These are phyloP conservation scores for Calcarius lapponicus DNA, from an alignment of 2,797 vertebrate genomes.

Conservation along the genomic window DNA sequence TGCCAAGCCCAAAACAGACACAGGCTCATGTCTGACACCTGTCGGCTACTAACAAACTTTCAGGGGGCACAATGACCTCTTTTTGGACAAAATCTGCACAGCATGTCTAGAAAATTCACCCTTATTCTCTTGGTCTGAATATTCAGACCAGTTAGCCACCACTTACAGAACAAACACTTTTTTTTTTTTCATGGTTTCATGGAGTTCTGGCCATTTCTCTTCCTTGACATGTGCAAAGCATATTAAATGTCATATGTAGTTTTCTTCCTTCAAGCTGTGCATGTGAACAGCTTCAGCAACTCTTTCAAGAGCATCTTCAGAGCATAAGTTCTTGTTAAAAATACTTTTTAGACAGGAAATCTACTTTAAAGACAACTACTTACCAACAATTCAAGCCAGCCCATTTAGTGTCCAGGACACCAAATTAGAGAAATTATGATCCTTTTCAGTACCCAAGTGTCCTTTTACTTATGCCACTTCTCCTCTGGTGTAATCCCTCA, in stretches of 20 bases:
- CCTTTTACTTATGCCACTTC: not conserved
- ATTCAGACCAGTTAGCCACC: not conserved
- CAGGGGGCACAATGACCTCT: not conserved
- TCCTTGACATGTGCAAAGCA: not conserved
- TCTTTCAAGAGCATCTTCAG: not conserved
- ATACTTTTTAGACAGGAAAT: not conserved
- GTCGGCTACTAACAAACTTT: not conserved
- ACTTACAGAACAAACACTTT: not conserved
- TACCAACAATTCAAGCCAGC: not conserved
- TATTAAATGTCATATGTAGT: not conserved
- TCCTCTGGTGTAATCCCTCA: not conserved
- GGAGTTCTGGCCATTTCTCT: not conserved
- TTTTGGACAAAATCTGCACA: not conserved
- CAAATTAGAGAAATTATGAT: not conserved
- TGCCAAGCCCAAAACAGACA: not conserved
- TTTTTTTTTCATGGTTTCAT: not conserved
- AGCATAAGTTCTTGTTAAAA: not conserved
- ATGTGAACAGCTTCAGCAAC: not conserved
- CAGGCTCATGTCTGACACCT: not conserved
- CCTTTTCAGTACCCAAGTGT: not conserved
- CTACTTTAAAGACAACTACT: not conserved
- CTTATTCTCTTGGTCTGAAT: not conserved
- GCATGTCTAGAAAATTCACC: not conserved
- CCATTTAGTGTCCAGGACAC: not conserved
- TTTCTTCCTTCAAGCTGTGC: not conserved